Conservation (phyloP, 1,140 invertebrate species). For the Armadillidium nasatum region DNA sequence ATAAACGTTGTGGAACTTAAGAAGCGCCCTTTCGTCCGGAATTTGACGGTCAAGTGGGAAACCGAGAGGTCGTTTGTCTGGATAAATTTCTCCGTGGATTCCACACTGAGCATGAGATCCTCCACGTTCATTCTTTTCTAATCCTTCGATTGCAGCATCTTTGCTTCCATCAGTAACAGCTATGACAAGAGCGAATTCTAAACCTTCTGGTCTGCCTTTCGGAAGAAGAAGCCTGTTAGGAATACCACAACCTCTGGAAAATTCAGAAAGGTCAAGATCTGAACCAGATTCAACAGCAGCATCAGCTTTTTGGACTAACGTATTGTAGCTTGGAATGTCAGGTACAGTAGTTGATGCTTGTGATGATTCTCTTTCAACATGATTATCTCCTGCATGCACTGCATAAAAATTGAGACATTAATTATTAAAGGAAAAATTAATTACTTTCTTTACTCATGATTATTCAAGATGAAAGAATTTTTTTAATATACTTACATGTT, state of each 20-base stretch:
- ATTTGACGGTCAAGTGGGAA: too few species aligned
- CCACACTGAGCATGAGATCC: constrained; percentile 26
- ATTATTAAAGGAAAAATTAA: too few species aligned
- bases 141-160: too few species aligned
- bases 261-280: constrained; percentile 42
- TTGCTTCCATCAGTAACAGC: constrained; percentile 51
- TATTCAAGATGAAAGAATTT: too few species aligned
- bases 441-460: too few species aligned
- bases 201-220: constrained; percentile 54
- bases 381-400: constrained; percentile 16
- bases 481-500: too few species aligned
- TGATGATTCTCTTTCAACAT: neutral
- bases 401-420: too few species aligned
- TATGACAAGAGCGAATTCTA: constrained; percentile 53
- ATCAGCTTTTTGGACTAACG: constrained; percentile 27
- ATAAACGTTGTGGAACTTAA: too few species aligned
- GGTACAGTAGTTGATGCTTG: constrained; percentile 35
- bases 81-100: constrained; percentile 6
- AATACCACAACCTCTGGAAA: constrained; percentile 56
- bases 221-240: constrained; percentile 58
- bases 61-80: too few species aligned
- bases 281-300: constrained; percentile 17
- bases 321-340: constrained; percentile 34
- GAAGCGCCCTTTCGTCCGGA: neutral
- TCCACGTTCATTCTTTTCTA: too few species aligned